phyloP scores from a whole-genome alignment of 1,140 invertebrate genomes.

The Brachionus paranguensis region DNA sequence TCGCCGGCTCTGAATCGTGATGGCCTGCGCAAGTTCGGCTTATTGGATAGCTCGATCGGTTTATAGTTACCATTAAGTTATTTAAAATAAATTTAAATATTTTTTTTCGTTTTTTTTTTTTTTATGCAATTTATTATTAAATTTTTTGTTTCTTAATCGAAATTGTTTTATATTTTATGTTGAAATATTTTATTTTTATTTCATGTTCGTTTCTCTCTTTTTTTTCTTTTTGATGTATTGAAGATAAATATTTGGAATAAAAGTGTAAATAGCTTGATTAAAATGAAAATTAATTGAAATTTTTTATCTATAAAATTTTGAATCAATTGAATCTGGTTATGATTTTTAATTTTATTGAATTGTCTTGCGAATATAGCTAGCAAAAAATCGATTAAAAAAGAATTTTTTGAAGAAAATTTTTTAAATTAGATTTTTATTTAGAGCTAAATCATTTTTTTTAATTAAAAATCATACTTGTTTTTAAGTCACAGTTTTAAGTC shows the following conservation, averaged over 20 bases:
- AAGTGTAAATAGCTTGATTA: not conserved
- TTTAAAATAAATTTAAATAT: not conserved
- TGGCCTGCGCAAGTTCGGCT: not conserved
- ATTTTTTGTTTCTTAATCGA: not conserved
- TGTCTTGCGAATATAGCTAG: not conserved
- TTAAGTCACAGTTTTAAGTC: too few relatives aligned
- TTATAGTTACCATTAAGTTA: constrained; percentile 1
- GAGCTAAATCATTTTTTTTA: too few relatives aligned
- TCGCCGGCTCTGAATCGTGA: not conserved
- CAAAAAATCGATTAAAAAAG: too few relatives aligned
- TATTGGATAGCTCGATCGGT: not conserved
- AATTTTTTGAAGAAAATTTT: too few relatives aligned
- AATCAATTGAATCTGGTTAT: not conserved
- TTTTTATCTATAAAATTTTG: not conserved
- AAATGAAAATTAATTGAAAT: not conserved
- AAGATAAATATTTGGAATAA: constrained; percentile 2
- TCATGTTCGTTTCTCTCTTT: not conserved
- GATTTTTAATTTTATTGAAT: not conserved
- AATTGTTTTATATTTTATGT: not conserved
- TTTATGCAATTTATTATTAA: constrained; percentile 3
- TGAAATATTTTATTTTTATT: not conserved
- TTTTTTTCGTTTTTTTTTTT: not conserved
- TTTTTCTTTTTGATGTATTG: not conserved
- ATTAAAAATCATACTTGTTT: too few relatives aligned
- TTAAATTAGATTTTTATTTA: too few relatives aligned